Conservation (phyloP, 2,797 vertebrate species). For the Gallirallus australis region DNA sequence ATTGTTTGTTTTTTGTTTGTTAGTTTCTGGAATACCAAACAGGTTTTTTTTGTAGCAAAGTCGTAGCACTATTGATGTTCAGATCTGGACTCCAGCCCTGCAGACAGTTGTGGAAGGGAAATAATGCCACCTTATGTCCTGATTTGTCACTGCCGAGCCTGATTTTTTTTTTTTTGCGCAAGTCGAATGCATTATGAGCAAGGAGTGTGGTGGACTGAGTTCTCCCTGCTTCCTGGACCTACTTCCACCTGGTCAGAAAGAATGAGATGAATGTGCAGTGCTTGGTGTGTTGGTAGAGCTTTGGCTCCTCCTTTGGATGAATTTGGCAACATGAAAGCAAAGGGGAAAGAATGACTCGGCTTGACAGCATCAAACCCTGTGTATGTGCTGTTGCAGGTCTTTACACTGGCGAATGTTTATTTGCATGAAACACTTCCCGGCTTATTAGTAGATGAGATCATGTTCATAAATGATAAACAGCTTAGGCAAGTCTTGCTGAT, state of each 20-base stretch:
- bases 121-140: slow-evolving; percentile 76
- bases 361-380: not conserved
- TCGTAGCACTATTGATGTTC: not conserved
- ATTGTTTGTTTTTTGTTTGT: too few species aligned
- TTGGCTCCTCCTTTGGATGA: not conserved
- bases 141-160: slow-evolving; percentile 59
- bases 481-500: not conserved
- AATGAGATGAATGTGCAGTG: not conserved
- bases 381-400: not conserved
- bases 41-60: not conserved
- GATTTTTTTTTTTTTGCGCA: not conserved
- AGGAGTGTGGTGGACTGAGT: not conserved
- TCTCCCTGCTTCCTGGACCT: not conserved
- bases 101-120: slow-evolving; percentile 52
- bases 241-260: not conserved
- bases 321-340: not conserved
- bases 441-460: not conserved
- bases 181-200: not conserved
- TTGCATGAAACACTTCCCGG: not conserved
- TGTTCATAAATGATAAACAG: not conserved
- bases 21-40: slow-evolving; percentile 27
- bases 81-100: not conserved
- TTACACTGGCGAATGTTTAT: not conserved
- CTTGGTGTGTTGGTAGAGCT: not conserved
- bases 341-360: not conserved